These are phyloP conservation scores for Lamellibrachia luymesi DNA, from an alignment of 1,140 invertebrate species.

Conservation along the genomic window DNA sequence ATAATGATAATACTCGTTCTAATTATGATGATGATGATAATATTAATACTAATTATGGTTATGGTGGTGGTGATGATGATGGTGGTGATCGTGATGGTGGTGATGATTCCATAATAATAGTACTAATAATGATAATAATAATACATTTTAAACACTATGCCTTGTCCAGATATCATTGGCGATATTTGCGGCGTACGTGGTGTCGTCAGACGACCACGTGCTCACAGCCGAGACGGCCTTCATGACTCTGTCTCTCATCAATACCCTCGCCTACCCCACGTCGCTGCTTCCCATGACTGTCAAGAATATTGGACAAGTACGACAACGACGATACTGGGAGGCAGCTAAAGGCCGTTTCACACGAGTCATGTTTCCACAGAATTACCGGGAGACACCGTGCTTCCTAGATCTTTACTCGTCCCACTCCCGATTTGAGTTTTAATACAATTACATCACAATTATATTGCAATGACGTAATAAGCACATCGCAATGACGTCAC, in stretches of 20 bases:
- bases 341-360: too few relatives aligned
- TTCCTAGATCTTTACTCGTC: too few relatives aligned
- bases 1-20: background rate
- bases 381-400: too few relatives aligned
- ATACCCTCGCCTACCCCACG: slow-evolving; percentile 90
- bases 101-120: background rate
- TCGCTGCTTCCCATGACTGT: slow-evolving; percentile 63
- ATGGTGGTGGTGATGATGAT: background rate
- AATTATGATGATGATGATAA: background rate
- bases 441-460: too few relatives aligned
- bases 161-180: slow-evolving; percentile 40
- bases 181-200: slow-evolving; percentile 57
- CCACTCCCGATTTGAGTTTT: too few relatives aligned
- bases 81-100: background rate
- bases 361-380: too few relatives aligned
- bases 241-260: slow-evolving; percentile 95
- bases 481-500: too few relatives aligned
- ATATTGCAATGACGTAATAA: too few relatives aligned
- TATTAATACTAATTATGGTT: background rate
- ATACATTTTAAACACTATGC: background rate
- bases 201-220: slow-evolving; percentile 53
- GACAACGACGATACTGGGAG: background rate
- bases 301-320: slow-evolving; percentile 33
- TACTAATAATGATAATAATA: background rate
- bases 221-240: slow-evolving; percentile 82